Conservation (phyloP, 2,113 vertebrate genomes). For the Phyllopteryx taeniolatus region DNA sequence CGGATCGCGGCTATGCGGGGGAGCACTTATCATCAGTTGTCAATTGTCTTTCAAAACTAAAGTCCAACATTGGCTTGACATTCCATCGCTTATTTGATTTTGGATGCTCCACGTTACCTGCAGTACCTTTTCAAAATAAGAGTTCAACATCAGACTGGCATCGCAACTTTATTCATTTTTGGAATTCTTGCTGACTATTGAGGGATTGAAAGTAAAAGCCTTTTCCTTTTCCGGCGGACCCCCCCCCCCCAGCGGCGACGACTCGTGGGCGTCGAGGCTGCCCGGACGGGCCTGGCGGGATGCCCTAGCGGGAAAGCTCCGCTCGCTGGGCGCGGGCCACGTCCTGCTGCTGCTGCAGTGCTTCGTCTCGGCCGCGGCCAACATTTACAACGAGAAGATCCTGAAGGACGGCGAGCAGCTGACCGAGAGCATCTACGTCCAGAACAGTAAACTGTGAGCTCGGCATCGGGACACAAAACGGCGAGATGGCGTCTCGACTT, state of each 20-base stretch:
- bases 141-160: too few species aligned
- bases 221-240: background rate
- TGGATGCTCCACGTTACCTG: too few species aligned
- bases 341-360: slow-evolving; percentile 89
- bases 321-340: slow-evolving; percentile 81
- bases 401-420: slow-evolving; percentile 88
- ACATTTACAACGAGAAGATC: slow-evolving; percentile 99
- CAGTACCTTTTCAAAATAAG: too few species aligned
- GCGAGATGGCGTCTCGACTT: rapidly evolving
- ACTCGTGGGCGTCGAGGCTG: slow-evolving; percentile 45
- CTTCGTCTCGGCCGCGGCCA: slow-evolving; percentile 91
- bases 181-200: too few species aligned
- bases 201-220: too few species aligned
- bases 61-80: too few species aligned
- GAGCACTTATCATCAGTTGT: too few species aligned
- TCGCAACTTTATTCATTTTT: too few species aligned
- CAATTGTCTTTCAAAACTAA: too few species aligned
- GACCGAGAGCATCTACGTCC: slow-evolving; percentile 89
- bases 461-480: rapidly evolving
- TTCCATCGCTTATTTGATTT: too few species aligned
- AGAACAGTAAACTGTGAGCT: slow-evolving; percentile 90
- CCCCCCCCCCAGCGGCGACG: slow-evolving; percentile 39
- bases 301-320: slow-evolving; percentile 71
- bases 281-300: slow-evolving; percentile 78
- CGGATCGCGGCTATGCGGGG: too few species aligned